Evolutionary conservation across 2,113 vertebrate species (phyloP).

Genomic region (Enhydra lutris): DNA sequence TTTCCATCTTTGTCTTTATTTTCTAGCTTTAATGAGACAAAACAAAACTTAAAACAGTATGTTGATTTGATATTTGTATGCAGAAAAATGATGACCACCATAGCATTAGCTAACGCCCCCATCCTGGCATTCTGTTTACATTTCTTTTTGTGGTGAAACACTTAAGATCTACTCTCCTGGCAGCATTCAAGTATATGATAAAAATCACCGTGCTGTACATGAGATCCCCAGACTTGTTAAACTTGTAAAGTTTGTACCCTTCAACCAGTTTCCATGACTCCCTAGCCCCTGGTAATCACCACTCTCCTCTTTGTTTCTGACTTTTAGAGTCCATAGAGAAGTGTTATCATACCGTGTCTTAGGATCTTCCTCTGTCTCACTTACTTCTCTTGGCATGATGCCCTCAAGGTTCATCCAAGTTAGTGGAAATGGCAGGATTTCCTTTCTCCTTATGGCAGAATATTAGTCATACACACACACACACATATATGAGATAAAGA

Average conservation of each 20-base stretch:
- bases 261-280: background rate
- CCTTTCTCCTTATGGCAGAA: background rate
- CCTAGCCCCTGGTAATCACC: background rate
- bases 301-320: background rate
- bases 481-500: no score
- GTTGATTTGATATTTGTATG: background rate
- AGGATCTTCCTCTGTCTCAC: background rate
- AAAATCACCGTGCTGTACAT: background rate
- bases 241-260: background rate
- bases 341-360: background rate
- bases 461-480: background rate
- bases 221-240: background rate
- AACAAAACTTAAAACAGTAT: background rate
- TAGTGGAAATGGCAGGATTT: background rate
- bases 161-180: background rate
- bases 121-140: background rate
- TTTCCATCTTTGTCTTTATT: background rate
- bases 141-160: background rate
- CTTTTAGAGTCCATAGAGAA: background rate
- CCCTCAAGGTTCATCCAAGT: background rate
- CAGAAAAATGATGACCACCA: background rate
- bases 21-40: background rate
- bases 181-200: background rate
- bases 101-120: background rate
- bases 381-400: background rate